These are phyloP conservation scores for Patella caerulea DNA, from an alignment of 2,888 invertebrate species.

Conservation along the genomic window DNA sequence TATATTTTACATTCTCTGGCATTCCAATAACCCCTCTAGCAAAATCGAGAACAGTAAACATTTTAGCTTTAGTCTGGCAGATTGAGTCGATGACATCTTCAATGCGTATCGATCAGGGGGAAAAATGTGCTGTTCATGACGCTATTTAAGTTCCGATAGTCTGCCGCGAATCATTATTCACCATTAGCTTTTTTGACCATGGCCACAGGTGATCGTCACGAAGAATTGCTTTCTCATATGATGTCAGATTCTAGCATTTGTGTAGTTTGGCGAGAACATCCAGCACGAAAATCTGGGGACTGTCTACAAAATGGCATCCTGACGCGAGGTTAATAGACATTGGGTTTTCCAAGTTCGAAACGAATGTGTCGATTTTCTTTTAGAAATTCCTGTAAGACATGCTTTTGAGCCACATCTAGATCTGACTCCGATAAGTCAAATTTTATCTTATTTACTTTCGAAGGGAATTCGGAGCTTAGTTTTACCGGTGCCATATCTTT, in stretches of 20 bases:
- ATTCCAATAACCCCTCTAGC: slow-evolving; percentile 16
- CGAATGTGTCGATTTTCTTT: slow-evolving; percentile 11
- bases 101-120: slow-evolving; percentile 32
- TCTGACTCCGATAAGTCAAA: slow-evolving; percentile 19
- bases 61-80: slow-evolving; percentile 24
- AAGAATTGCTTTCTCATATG: no score
- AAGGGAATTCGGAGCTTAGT: no score
- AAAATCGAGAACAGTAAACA: slow-evolving; percentile 35
- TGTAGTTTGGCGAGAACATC: slow-evolving; percentile 29
- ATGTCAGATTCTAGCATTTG: slow-evolving; percentile 36
- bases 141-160: slow-evolving; percentile 35
- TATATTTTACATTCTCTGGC: no score
- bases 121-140: slow-evolving; percentile 32
- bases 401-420: slow-evolving; percentile 12
- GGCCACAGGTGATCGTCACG: slow-evolving; percentile 38
- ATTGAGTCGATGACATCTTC: slow-evolving; percentile 36
- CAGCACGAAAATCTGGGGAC: slow-evolving; percentile 26
- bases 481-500: no score
- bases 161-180: slow-evolving; percentile 36
- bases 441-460: background rate
- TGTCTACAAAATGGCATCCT: slow-evolving; percentile 27
- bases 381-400: background rate
- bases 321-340: slow-evolving; percentile 28
- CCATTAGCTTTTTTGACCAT: slow-evolving; percentile 35
- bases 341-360: slow-evolving; percentile 31